A percentile compares a stretch with the other conserved stretches of the same genome.
phyloP scores from a whole-genome alignment of 1,140 invertebrate genomes.

The Potamilus streckersoni region DNA sequence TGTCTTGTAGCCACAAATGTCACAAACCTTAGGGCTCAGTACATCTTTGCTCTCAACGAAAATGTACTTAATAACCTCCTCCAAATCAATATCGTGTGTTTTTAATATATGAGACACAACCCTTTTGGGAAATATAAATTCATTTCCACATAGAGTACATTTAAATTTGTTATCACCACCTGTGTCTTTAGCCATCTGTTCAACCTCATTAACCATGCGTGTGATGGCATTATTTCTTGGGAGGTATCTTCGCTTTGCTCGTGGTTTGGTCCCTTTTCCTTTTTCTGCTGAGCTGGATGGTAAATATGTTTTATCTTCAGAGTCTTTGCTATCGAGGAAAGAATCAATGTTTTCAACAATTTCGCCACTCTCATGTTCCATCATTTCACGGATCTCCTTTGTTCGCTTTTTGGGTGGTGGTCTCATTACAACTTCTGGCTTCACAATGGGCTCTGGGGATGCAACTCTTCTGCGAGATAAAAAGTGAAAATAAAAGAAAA shows the following conservation, averaged over 20 bases:
- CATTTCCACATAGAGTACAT: conserved; percentile 50
- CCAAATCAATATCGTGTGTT: conserved; percentile 39
- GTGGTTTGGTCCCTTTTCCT: conserved; percentile 4
- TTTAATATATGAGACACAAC: conserved; percentile 43
- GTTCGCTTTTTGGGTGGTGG: conserved; percentile 61
- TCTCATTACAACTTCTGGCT: conserved; percentile 27
- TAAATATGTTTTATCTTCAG: conserved; percentile 4
- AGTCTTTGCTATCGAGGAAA: background rate
- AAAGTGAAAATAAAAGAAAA: no score
- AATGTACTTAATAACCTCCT: conserved; percentile 29
- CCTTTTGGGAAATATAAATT: conserved; percentile 52
- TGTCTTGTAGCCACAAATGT: conserved; percentile 56
- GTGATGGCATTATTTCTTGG: conserved; percentile 23
- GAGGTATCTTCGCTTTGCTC: conserved; percentile 1
- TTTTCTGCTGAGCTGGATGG: background rate
- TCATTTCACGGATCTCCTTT: conserved; percentile 43
- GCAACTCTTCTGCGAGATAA: no score
- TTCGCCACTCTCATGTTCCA: conserved; percentile 34
- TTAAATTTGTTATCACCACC: conserved; percentile 40
- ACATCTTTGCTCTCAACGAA: conserved; percentile 25
- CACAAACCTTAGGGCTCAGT: conserved; percentile 40
- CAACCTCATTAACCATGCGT: conserved; percentile 37
- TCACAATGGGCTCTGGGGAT: no score
- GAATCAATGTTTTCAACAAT: conserved; percentile 1
- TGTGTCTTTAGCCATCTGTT: conserved; percentile 32